Conservation (phyloP, 1,140 invertebrate genomes). For the Scaptomyza graminum region DNA sequence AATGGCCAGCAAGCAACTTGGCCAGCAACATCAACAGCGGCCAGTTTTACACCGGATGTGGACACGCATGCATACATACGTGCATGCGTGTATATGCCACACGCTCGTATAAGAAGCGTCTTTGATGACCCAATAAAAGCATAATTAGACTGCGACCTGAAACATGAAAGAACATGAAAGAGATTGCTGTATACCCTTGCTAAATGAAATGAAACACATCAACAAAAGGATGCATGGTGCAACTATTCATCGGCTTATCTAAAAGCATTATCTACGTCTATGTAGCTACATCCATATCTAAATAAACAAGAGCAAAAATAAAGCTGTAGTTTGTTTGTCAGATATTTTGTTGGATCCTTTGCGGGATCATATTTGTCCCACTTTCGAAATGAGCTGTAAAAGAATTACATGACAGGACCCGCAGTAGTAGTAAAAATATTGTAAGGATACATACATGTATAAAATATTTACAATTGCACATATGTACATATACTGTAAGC, state of each 20-base stretch:
- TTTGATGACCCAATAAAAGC: slow-evolving; percentile 36
- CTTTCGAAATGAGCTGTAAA: slow-evolving; percentile 35
- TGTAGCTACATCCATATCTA: too few relatives aligned
- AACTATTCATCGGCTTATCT: too few relatives aligned
- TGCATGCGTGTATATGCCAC: too few relatives aligned
- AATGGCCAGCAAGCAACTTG: not conserved
- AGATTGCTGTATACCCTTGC: not conserved
- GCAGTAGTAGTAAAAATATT: too few relatives aligned
- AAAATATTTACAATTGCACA: not conserved
- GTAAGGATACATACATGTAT: too few relatives aligned
- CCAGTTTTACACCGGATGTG: not conserved
- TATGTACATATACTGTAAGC: not conserved
- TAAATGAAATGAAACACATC: too few relatives aligned
- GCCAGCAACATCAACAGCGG: not conserved
- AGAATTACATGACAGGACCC: slow-evolving; percentile 20
- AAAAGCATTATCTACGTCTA: too few relatives aligned
- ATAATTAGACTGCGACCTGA: slow-evolving; percentile 19
- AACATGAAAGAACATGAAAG: not conserved
- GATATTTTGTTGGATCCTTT: slow-evolving; percentile 33
- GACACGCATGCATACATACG: not conserved
- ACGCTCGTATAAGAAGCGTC: slow-evolving; percentile 11
- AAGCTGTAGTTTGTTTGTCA: slow-evolving; percentile 25
- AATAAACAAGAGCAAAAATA: not conserved
- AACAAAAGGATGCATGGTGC: too few relatives aligned
- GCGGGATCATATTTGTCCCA: slow-evolving; percentile 15